Conservation (phyloP, 1,140 invertebrate genomes). For the Atopsyche davidsoni region DNA sequence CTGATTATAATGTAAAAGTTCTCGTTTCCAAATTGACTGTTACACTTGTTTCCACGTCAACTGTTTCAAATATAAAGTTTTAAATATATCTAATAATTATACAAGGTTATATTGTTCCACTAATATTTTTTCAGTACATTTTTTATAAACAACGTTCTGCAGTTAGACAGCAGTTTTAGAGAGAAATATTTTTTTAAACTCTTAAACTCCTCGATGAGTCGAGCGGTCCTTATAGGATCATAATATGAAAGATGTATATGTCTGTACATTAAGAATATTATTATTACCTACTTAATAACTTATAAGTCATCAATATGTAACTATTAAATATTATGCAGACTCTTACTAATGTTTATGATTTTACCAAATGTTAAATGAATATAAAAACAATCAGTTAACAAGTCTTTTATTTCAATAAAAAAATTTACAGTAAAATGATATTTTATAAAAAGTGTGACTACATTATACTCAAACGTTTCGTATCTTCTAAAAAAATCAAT, state of each 20-base stretch:
- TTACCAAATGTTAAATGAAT: slow-evolving; percentile 1
- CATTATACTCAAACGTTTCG: too few species aligned
- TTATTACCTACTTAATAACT: neutral
- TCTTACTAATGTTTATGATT: neutral
- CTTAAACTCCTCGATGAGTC: neutral
- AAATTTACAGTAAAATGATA: too few species aligned
- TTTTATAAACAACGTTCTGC: neutral
- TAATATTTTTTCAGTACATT: neutral
- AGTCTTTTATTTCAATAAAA: neutral
- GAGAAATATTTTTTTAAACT: neutral
- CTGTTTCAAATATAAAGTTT: neutral
- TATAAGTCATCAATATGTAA: neutral
- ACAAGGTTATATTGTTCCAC: neutral
- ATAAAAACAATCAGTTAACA: neutral
- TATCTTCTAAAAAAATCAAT: too few species aligned
- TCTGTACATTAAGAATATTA: neutral
- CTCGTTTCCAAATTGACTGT: too few species aligned
- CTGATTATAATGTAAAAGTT: too few species aligned
- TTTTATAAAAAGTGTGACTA: too few species aligned
- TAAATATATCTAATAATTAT: too few species aligned
- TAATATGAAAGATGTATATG: neutral
- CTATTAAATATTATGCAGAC: neutral
- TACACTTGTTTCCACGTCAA: neutral
- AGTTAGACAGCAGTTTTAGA: neutral
- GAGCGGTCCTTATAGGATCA: neutral